A percentile compares a stretch with the other conserved stretches of the same genome.
phyloP scores from a whole-genome alignment of 2,113 vertebrate species.

The Neomonachus schauinslandi region DNA sequence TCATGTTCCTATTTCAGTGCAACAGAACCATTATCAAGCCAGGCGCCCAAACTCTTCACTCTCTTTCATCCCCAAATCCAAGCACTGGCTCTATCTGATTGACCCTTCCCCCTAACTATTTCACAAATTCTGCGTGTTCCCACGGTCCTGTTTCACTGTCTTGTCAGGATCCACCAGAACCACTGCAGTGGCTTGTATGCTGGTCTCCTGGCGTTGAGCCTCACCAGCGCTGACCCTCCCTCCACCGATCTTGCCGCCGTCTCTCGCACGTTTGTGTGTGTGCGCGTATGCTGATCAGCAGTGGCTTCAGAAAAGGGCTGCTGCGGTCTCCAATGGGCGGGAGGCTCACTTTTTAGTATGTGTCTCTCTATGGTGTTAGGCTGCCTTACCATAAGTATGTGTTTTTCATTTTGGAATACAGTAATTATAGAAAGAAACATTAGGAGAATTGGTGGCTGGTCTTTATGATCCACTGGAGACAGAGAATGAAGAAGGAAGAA shows the following conservation, averaged over 20 bases:
- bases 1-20: background rate
- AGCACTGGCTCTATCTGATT: background rate
- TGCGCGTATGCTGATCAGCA: background rate
- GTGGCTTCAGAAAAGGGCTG: background rate
- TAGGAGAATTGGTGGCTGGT: background rate
- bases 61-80: background rate
- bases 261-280: background rate
- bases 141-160: background rate
- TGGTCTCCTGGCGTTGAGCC: background rate
- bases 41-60: background rate
- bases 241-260: background rate
- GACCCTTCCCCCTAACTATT: background rate
- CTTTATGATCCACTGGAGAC: background rate
- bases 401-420: background rate
- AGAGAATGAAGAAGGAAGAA: slow-evolving; percentile 2
- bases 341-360: background rate
- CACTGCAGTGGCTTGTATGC: too few relatives aligned
- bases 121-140: background rate
- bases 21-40: background rate
- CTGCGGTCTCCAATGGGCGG: background rate
- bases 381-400: background rate
- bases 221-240: background rate
- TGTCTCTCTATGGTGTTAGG: background rate
- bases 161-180: background rate
- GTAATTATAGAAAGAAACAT: background rate